A percentile compares a stretch with the other conserved stretches of the same genome.
Conservation (phyloP, 2,797 vertebrate genomes). For the Chloroceryle amazona region DNA sequence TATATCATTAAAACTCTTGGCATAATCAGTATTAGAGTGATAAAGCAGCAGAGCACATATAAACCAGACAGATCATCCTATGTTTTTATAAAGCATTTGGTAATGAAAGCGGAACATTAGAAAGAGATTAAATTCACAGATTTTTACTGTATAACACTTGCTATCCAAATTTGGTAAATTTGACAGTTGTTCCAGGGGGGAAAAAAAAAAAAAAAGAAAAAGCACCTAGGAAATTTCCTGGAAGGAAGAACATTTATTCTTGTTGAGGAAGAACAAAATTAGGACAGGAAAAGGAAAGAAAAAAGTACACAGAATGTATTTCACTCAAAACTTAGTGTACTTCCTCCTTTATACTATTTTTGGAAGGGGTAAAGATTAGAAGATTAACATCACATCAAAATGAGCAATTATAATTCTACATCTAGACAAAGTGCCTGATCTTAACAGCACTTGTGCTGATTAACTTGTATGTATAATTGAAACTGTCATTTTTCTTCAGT, state of each 20-base stretch:
- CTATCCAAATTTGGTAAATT: not conserved
- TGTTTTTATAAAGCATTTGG: not conserved
- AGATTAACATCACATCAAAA: not conserved
- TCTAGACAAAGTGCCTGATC: not conserved
- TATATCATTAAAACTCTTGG: not conserved
- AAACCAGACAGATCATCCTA: not conserved
- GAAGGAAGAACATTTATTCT: not conserved
- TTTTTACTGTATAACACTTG: not conserved
- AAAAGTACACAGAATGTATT: not conserved
- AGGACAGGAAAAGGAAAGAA: not conserved
- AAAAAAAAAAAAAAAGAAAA: no score
- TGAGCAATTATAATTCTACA: not conserved
- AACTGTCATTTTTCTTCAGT: not conserved
- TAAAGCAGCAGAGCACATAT: not conserved
- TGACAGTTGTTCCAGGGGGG: not conserved
- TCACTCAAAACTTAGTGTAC: not conserved
- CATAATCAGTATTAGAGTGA: not conserved
- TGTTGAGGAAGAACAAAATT: not conserved
- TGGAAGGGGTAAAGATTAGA: not conserved
- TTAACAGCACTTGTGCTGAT: constrained; percentile 27
- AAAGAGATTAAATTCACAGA: not conserved
- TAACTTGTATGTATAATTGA: not conserved
- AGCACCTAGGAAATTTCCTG: not conserved
- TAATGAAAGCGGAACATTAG: not conserved
- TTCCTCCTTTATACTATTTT: not conserved